Base-by-base conservation (phyloP, 1,140 invertebrate species). In the Homarus americanus region DNA sequence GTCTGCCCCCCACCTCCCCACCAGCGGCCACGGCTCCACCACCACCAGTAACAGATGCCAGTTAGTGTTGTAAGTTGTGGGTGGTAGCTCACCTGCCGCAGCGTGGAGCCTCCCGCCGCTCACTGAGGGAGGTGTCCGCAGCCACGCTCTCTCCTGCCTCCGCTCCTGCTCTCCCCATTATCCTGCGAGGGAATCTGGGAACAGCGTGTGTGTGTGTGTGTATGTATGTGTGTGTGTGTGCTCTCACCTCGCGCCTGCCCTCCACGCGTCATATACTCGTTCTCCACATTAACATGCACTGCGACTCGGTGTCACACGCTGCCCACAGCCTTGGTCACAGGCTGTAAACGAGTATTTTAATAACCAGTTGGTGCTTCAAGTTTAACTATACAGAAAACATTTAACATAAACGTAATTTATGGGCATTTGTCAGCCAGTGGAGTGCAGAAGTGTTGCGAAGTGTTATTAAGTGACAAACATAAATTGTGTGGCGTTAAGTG, bases 81-180 rank as follows among this genome's bases (percentile, higher is more conserved):
- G 40, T 49, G 41, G 66, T 49, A 85, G 66, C 38, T 63, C 66
- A 85, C 58, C 66, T 44, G 80, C 24, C 38, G 83, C 83, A 49
- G 69, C 44, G 40, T 85, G 82, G 24, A 72, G 83, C 69, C 40
- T 53, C 63, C 58, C 83, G 41, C 83, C 69, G 38, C 82, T 34
- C 63, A 53, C 63, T 32, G 63, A 49, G 32, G 41, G 24, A 72
- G 20, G 66, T 53, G 40, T 66, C 41, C 82, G 28, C 83, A 69
- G 66, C 53, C 40, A 69, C 63, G 32, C n/a, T 4, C 28, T 36
- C 20, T 36, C 49, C 63, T 28, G 79, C 49, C 76, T 12, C 38
- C 58, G 66, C 34, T 75, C n/a, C 63, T 83, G 82, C 82, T 84
- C 44, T 72, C 41, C n/a, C 82, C 58, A 85, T 85, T 85, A 85